phyloP scores from a whole-genome alignment of 2,113 vertebrate genomes.

The Toxostoma redivivum region DNA sequence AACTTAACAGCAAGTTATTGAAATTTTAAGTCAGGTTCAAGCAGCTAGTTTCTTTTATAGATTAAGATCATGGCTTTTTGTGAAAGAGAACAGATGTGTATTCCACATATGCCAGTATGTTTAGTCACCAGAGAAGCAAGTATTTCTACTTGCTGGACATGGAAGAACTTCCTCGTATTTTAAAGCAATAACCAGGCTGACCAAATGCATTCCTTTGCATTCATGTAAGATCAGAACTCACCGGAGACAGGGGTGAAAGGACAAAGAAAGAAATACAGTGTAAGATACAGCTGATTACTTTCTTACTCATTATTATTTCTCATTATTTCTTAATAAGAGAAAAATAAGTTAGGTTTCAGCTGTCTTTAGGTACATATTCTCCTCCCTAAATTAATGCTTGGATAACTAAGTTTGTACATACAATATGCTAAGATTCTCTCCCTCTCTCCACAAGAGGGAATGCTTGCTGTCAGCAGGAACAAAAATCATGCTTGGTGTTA shows the following conservation, averaged over 20 bases:
- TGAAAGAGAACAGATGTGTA: neutral
- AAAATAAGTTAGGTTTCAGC: neutral
- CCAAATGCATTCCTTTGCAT: neutral
- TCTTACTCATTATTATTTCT: neutral
- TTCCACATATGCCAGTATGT: neutral
- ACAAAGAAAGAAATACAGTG: neutral
- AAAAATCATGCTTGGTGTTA: neutral
- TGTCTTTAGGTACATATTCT: neutral
- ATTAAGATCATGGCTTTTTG: neutral
- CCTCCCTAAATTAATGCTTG: neutral
- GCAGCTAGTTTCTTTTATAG: neutral
- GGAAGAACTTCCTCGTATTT: neutral
- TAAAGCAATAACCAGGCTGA: neutral
- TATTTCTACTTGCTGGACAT: neutral
- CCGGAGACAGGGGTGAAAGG: neutral
- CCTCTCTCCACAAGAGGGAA: neutral
- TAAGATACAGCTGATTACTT: neutral
- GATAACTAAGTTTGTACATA: neutral
- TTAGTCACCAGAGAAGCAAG: neutral
- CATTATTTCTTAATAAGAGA: neutral
- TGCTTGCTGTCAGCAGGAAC: neutral
- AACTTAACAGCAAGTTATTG: rapidly evolving
- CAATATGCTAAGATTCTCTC: neutral
- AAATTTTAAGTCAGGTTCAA: neutral
- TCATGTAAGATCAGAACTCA: neutral